Conservation (phyloP, 1,140 invertebrate species). For the Anoplophora glabripennis region DNA sequence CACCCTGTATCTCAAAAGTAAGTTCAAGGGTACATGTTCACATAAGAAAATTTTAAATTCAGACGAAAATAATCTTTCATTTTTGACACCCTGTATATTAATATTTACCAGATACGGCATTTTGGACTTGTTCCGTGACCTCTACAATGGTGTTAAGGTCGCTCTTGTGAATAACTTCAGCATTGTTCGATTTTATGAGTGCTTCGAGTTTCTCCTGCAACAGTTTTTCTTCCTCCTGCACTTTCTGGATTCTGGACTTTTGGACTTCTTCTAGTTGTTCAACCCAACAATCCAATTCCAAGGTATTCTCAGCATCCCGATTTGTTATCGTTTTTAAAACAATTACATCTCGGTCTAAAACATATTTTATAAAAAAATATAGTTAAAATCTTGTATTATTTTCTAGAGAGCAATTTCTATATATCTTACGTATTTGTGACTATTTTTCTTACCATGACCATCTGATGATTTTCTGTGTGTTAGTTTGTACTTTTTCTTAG, state of each 20-base stretch:
- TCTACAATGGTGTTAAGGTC: constrained; percentile 30
- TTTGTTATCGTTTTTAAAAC: constrained; percentile 40
- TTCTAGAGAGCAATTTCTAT: too few relatives aligned
- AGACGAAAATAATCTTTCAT: neutral
- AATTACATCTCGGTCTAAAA: constrained; percentile 42
- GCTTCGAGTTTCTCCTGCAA: constrained; percentile 28
- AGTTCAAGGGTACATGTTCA: neutral
- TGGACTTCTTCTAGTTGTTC: constrained; percentile 37
- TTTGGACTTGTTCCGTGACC: constrained; percentile 33
- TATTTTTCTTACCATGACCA: constrained; percentile 33
- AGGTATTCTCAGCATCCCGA: constrained; percentile 31
- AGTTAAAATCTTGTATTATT: too few relatives aligned
- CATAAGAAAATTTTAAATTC: neutral
- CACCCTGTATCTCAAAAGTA: too few relatives aligned
- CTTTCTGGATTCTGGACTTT: constrained; percentile 21
- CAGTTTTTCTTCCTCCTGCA: constrained; percentile 29
- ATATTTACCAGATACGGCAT: constrained; percentile 26
- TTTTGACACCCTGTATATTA: neutral
- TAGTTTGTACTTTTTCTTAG: constrained; percentile 44
- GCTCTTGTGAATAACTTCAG: constrained; percentile 34
- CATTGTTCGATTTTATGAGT: constrained; percentile 24
- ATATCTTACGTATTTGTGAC: too few relatives aligned
- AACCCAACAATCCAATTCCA: constrained; percentile 37
- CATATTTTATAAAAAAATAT: constrained; percentile 9
- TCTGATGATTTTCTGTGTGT: constrained; percentile 44